A percentile compares a stretch with the other conserved stretches of the same genome.
These are phyloP conservation scores for Parnassius orleans DNA, from an alignment of 2,888 invertebrate genomes.

Conservation along the genomic window DNA sequence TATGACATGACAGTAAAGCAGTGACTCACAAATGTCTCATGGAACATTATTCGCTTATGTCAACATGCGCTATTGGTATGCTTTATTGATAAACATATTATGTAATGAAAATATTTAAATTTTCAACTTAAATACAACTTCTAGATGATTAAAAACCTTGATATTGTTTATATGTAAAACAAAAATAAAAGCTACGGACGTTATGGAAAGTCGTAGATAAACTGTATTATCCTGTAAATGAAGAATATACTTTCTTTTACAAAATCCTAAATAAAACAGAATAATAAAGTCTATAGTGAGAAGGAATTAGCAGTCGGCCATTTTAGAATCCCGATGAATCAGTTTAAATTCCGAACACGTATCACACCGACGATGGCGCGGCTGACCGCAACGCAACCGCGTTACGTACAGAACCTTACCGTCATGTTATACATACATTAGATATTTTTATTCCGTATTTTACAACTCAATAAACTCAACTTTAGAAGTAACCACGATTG, in stretches of 20 bases:
- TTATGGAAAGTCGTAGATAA: no score
- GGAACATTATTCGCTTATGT: conserved; percentile 14
- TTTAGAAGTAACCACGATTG: no score
- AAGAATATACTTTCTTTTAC: no score
- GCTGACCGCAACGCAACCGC: conserved; percentile 42
- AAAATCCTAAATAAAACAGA: conserved; percentile 18
- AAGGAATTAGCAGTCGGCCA: conserved; percentile 49
- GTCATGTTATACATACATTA: conserved; percentile 20
- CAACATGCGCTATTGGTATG: conserved; percentile 10
- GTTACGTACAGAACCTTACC: conserved; percentile 36
- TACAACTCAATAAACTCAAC: background rate
- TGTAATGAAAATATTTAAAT: no score
- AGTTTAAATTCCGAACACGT: conserved; percentile 68
- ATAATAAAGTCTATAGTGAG: conserved; percentile 38
- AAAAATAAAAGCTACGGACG: no score
- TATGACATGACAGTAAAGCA: conserved; percentile 16
- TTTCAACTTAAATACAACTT: no score
- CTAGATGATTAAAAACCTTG: no score
- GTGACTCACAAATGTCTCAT: conserved; percentile 27
- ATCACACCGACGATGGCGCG: conserved; percentile 37
- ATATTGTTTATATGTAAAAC: no score
- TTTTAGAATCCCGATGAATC: conserved; percentile 67
- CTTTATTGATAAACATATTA: no score
- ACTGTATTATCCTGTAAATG: no score
- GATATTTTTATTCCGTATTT: conserved; percentile 12